These are phyloP conservation scores for Lethrus apterus DNA, from an alignment of 1,140 invertebrate genomes.

Conservation along the genomic window DNA sequence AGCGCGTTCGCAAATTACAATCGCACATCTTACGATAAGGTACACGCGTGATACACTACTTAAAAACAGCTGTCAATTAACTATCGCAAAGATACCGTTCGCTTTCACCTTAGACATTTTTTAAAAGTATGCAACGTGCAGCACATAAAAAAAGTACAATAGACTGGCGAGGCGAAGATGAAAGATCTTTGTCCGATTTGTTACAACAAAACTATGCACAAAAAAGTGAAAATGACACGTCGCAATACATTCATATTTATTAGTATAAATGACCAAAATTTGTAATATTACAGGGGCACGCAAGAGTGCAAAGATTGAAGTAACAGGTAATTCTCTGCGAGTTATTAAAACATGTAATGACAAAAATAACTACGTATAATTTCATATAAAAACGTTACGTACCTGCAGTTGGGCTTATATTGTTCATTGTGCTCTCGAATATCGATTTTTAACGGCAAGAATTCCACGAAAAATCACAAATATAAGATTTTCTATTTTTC, in stretches of 20 bases:
- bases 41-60: neutral
- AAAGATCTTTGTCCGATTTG: no score
- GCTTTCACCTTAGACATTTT: neutral
- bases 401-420: conserved; percentile 27
- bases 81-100: neutral
- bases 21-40: neutral
- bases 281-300: neutral
- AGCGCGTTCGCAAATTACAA: neutral
- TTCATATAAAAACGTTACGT: conserved; percentile 2
- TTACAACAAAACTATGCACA: neutral
- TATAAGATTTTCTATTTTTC: no score
- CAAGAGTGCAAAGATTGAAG: neutral
- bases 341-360: neutral
- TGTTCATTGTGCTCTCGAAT: conserved; percentile 29
- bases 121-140: neutral
- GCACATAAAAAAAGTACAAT: neutral
- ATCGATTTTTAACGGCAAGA: no score
- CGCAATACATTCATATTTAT: neutral
- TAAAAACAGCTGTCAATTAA: neutral
- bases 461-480: no score
- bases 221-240: neutral
- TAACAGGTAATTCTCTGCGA: neutral
- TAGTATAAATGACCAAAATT: conserved; percentile 2
- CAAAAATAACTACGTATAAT: neutral
- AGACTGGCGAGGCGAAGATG: no score